Evolutionary conservation across 2,888 invertebrate genomes (phyloP), one percentile per base, ranked within the genome.

Genomic region (Copidosoma aretas): DNA sequence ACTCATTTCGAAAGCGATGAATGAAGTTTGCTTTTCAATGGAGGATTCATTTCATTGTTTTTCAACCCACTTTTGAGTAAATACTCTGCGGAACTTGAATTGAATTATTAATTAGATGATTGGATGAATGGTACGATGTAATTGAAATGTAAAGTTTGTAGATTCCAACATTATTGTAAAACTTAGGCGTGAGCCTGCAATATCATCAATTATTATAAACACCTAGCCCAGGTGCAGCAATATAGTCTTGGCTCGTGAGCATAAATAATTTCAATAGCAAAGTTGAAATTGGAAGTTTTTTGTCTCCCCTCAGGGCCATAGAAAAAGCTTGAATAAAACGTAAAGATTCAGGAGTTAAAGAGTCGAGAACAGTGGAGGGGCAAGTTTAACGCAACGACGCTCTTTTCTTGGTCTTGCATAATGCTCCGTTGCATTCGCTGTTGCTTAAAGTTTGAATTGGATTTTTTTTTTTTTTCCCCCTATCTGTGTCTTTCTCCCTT

Each of bases 271-370:
- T 46, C 17, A 14, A 14, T 46, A 3, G 43, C 43, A 15, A 58
- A 53, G 53, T 53, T 25, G 46, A 46, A 14, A 59, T 58, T 57
- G 32, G n/a, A 43, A 21, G 39, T 39, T 62, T 62, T 41, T 17
- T 49, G 12, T 39, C 39, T 41, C n/a, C n/a, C 19, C 39, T 10
- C 46, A 25, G 59, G 22, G 39, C 24, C 17, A n/a, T 14, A 46
- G 51, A 54, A 64, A 60, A 32, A 63, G 52, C 62, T 63, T 68
- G 49, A 63, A 60, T 60, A 52, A 64, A 57, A 64, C 56, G 58
- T 49, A 43, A 65, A 63, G 61, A 69, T 69, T 69, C 61, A 60
- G 54, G 60, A 66, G 62, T 70, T 52, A 64, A 51, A 32, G 32
- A 57, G 57, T 24, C 60, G 54, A 43, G 56, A 3, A 8, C 32